phyloP scores from a whole-genome alignment of 2,888 invertebrate species.

The Polyommatus icarus region DNA sequence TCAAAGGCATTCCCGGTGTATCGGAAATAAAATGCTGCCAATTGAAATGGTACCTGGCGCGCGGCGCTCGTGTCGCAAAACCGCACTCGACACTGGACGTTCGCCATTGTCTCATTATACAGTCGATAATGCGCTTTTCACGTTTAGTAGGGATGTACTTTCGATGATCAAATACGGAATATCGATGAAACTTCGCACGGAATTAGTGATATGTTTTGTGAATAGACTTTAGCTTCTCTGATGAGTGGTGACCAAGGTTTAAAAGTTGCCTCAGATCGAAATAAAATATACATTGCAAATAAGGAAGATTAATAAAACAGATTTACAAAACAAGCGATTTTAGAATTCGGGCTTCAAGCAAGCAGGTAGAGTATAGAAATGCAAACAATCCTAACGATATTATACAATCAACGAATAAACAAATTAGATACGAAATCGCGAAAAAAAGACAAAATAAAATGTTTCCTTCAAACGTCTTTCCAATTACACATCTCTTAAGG shows the following conservation, averaged over 20 bases:
- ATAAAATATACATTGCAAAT: background rate
- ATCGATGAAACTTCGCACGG: background rate
- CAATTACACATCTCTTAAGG: constrained; percentile 8
- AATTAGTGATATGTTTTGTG: background rate
- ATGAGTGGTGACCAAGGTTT: background rate
- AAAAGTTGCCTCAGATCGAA: background rate
- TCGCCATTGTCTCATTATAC: constrained; percentile 29
- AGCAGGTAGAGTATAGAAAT: background rate
- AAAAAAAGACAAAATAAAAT: constrained; percentile 17
- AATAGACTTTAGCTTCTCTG: background rate
- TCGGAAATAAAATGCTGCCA: constrained; percentile 27
- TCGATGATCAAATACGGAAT: background rate
- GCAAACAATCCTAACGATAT: background rate
- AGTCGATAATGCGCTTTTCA: constrained; percentile 19
- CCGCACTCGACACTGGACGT: constrained; percentile 23
- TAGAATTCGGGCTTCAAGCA: background rate
- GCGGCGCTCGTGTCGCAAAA: constrained; percentile 11
- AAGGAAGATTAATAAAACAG: background rate
- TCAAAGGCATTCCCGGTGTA: background rate
- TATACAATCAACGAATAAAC: background rate
- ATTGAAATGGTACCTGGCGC: constrained; percentile 2
- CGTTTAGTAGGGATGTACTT: constrained; percentile 15
- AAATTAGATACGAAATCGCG: background rate
- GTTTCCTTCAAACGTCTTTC: constrained; percentile 1
- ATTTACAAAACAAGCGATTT: background rate